Conservation (phyloP, 2,797 vertebrate genomes). For the Silurus lanzhouensis region DNA sequence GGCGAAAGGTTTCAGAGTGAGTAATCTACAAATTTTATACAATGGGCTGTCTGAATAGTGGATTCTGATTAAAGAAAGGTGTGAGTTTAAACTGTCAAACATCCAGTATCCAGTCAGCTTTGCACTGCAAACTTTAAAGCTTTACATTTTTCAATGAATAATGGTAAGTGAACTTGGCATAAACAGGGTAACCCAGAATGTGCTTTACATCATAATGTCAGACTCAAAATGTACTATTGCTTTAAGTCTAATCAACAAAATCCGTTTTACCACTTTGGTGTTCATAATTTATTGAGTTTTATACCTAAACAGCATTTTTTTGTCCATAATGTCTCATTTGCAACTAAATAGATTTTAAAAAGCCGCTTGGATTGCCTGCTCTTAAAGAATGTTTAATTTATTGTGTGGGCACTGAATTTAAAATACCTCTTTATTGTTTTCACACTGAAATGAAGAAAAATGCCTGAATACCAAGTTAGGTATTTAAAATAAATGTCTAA, state of each 20-base stretch:
- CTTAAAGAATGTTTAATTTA: not conserved
- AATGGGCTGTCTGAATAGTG: too few relatives aligned
- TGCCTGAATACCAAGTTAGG: not conserved
- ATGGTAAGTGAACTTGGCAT: too few relatives aligned
- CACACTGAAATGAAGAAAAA: not conserved
- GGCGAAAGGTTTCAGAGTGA: constrained; percentile 68
- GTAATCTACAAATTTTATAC: constrained; percentile 43
- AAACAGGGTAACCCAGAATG: too few relatives aligned
- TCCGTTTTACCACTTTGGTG: not conserved
- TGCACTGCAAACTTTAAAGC: too few relatives aligned
- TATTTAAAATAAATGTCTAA: not conserved
- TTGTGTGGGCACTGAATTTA: not conserved
- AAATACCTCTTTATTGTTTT: not conserved
- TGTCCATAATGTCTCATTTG: not conserved
- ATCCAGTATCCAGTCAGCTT: too few relatives aligned
- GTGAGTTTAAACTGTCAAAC: too few relatives aligned
- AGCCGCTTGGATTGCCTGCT: not conserved
- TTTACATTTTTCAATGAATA: too few relatives aligned
- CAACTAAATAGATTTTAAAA: not conserved
- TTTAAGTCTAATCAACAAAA: not conserved
- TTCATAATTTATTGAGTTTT: not conserved
- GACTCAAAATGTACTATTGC: not conserved
- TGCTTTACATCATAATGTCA: too few relatives aligned
- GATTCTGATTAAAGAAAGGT: too few relatives aligned
- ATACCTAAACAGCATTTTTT: not conserved